Evolutionary conservation across 2,888 invertebrate species (phyloP).

Genomic region (Pseudococcus longispinus): DNA sequence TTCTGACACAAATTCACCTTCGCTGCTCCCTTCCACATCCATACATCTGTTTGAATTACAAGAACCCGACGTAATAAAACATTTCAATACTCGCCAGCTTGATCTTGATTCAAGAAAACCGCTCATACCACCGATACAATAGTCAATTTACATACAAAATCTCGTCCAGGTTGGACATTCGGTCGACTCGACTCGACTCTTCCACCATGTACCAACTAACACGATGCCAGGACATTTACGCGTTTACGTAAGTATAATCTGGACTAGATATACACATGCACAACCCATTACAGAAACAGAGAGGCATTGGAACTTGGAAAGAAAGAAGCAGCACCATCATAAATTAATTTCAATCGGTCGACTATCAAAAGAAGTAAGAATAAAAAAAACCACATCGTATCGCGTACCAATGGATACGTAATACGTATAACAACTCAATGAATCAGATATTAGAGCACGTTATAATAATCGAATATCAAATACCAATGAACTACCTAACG

Average conservation of each 20-base stretch:
- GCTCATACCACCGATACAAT: not conserved
- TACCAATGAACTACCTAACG: not conserved
- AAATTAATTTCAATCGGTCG: slow-evolving; percentile 7
- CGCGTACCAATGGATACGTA: not conserved
- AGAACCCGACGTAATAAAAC: not conserved
- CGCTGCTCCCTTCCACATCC: not conserved
- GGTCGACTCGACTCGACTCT: not conserved
- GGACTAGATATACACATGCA: not conserved
- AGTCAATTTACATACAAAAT: slow-evolving; percentile 17
- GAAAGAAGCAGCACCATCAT: not conserved
- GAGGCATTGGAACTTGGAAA: not conserved
- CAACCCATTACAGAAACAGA: not conserved
- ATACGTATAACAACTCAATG: slow-evolving; percentile 14
- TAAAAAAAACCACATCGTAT: not conserved
- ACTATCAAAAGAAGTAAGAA: not conserved
- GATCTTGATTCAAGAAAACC: not conserved
- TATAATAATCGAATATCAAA: slow-evolving; percentile 12
- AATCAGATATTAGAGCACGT: slow-evolving; percentile 29
- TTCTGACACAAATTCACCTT: not conserved
- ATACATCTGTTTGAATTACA: not conserved
- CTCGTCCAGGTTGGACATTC: not conserved
- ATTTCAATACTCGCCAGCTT: not conserved
- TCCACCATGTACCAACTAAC: not conserved
- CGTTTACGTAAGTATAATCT: not conserved
- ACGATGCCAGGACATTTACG: not conserved